Percentiles rank a stretch among this genome's conserved stretches.
Conservation (phyloP, 2,888 invertebrate genomes). For the Salticus scenicus region DNA sequence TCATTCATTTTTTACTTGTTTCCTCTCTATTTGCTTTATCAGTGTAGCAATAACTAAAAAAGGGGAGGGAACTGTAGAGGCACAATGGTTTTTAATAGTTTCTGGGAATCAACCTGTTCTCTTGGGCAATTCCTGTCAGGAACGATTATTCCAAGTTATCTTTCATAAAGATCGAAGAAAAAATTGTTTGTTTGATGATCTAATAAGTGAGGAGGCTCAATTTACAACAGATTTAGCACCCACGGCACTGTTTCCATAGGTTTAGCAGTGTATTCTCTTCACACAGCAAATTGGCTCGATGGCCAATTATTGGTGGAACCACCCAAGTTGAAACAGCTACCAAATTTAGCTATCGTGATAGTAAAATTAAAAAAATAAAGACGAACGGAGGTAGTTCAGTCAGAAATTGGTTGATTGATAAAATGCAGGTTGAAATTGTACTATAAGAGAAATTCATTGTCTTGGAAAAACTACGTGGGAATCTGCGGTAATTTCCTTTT, state of each 20-base stretch:
- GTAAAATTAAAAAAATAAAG: background rate
- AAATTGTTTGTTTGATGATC: conserved; percentile 50
- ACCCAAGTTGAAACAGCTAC: conserved; percentile 53
- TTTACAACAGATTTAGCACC: conserved; percentile 62
- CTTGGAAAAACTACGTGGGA: no score
- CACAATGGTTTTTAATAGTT: background rate
- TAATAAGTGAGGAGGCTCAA: conserved; percentile 45
- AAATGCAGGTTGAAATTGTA: no score
- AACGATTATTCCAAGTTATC: conserved; percentile 46
- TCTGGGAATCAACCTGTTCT: background rate
- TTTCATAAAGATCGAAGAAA: conserved; percentile 14
- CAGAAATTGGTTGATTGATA: no score
- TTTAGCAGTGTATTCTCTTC: conserved; percentile 16
- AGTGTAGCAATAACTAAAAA: background rate
- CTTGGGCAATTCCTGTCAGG: conserved; percentile 31
- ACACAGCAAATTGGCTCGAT: conserved; percentile 35
- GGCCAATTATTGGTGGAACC: conserved; percentile 44
- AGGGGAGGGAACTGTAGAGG: background rate
- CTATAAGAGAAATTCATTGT: no score
- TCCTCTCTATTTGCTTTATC: background rate
- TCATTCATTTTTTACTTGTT: background rate
- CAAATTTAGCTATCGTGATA: background rate
- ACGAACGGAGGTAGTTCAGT: no score
- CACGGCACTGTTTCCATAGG: conserved; percentile 11
- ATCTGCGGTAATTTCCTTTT: no score